Base-by-base conservation (phyloP, 2,113 vertebrate genomes). In the Himantopus leucocephalus region DNA sequence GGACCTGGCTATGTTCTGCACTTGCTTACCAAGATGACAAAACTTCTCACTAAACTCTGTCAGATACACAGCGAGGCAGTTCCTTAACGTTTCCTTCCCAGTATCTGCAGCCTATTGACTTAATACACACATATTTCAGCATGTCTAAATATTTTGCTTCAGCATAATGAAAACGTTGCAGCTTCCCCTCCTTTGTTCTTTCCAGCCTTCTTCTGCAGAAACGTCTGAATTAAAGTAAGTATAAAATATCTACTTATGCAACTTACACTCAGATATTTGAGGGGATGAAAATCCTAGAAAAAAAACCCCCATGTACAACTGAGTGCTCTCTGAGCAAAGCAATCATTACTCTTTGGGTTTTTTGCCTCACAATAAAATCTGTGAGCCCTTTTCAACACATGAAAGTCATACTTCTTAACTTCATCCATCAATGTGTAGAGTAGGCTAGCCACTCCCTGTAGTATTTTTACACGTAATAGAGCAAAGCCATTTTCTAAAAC, bases 161-260 rank as follows among this genome's bases (percentile, higher is more conserved):
- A 73, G 67, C 53, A 67, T 39, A 93, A 73, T 37, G 68, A 96
- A 92, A 93, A 63, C 6, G 19, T 47, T 94, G 55, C 83, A 84
- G 48, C 37, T 27, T 93, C 62, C 45, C 45, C 18, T 59, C 56
- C 41, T 93, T 96, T 77, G 81, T 92, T 82, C 63, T 77, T 72
- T 23, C 21, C 91, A 91, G 35, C 7, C 39, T 43, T 41, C 55
- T 77, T 47, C 20, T 27, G 6, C 43, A 96, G 90, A 64, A 70
- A 80, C 1, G 2, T 59, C 81, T 84, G 88, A 96, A 96, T 97
- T 97, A 95, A 95, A 95, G 75, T 8, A 87, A 75, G 79, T 95
- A 90, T 81, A 91, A 64, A 93, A 62, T 91, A 96, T 63, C 96
- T 97, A 89, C 83, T 93, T 63, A 91, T 75, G 95, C 79, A 97